Conservation (phyloP, 2,113 vertebrate species). For the Tenebrosternarchus preto region DNA sequence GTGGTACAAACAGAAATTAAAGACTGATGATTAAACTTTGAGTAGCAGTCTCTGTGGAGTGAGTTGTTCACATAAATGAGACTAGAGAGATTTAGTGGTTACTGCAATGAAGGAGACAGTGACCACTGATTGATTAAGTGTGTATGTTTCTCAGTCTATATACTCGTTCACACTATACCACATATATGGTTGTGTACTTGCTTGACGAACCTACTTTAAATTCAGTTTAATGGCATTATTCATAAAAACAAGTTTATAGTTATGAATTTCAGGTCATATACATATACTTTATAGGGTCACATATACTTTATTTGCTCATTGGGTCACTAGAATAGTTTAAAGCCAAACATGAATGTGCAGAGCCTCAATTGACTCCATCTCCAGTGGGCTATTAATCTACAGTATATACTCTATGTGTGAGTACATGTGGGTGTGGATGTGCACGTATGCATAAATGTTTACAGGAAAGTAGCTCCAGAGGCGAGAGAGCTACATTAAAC, state of each 20-base stretch:
- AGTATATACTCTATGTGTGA: too few species aligned
- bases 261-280: neutral
- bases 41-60: neutral
- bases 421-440: neutral
- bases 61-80: neutral
- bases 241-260: neutral
- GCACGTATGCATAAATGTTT: neutral
- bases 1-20: neutral
- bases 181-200: neutral
- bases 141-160: slow-evolving; percentile 10
- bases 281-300: neutral
- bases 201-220: neutral
- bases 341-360: neutral
- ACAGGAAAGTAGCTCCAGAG: neutral
- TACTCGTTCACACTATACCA: slow-evolving; percentile 13
- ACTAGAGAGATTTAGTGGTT: neutral
- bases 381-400: too few species aligned
- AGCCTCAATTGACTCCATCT: too few species aligned
- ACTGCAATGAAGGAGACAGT: neutral
- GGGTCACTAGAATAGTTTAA: neutral
- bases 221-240: neutral
- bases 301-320: neutral
- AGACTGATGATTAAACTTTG: neutral
- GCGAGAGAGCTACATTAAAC: neutral
- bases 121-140: neutral